phyloP scores from a whole-genome alignment of 2,797 vertebrate genomes.

The Amblyraja radiata region DNA sequence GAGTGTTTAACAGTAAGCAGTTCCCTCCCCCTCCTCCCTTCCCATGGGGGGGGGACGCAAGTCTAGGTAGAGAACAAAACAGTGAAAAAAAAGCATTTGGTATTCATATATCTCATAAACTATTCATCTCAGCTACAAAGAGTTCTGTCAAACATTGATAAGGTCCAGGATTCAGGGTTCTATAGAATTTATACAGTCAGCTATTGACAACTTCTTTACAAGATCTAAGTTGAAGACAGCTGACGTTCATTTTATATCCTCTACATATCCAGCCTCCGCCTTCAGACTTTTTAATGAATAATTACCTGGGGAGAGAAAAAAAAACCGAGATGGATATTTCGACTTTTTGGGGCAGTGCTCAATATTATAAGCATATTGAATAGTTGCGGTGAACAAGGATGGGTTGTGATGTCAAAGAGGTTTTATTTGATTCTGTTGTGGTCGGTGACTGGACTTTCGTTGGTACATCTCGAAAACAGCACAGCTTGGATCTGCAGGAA shows the following conservation, averaged over 20 bases:
- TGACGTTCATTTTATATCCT: constrained; percentile 2
- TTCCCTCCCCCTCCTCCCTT: not conserved
- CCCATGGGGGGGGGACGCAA: not conserved
- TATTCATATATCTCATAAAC: constrained; percentile 38
- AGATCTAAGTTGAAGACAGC: constrained; percentile 26
- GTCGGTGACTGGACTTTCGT: not conserved
- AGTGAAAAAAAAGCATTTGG: constrained; percentile 36
- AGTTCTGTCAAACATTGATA: constrained; percentile 38
- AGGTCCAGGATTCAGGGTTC: constrained; percentile 34
- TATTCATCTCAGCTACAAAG: constrained; percentile 37
- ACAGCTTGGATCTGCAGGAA: not conserved
- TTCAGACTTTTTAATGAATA: not conserved
- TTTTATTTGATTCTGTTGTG: not conserved
- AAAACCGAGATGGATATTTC: not conserved
- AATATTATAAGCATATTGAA: not conserved
- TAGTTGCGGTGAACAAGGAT: not conserved
- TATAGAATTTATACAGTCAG: constrained; percentile 30
- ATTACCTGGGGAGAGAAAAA: not conserved
- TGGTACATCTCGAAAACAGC: not conserved
- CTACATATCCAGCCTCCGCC: not conserved
- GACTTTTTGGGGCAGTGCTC: not conserved
- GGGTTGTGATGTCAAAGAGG: not conserved
- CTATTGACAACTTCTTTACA: constrained; percentile 36
- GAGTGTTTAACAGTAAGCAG: constrained; percentile 12
- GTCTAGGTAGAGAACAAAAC: constrained; percentile 19